phyloP scores from a whole-genome alignment of 2,888 invertebrate species.

The Eulithis prunata region DNA sequence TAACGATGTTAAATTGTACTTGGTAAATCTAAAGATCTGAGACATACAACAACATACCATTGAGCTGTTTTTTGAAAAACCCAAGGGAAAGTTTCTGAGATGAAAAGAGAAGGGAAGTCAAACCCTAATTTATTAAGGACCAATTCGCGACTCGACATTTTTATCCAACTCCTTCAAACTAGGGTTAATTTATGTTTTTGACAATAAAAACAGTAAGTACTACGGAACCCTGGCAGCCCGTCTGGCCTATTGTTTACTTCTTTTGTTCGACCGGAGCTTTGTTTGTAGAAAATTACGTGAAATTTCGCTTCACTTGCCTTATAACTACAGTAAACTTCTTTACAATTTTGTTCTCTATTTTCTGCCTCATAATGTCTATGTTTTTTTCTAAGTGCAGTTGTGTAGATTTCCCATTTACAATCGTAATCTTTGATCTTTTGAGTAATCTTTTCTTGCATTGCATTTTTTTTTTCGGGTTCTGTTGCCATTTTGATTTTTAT shows the following conservation, averaged over 20 bases:
- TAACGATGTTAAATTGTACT: too few species aligned
- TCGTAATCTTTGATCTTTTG: slow-evolving; percentile 33
- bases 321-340: slow-evolving; percentile 7
- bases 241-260: slow-evolving; percentile 47
- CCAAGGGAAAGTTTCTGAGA: background rate
- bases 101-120: background rate
- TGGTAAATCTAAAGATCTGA: too few species aligned
- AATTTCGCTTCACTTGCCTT: slow-evolving; percentile 45
- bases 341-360: slow-evolving; percentile 17
- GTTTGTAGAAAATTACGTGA: slow-evolving; percentile 63
- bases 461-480: slow-evolving; percentile 21
- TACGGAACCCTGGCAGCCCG: slow-evolving; percentile 37
- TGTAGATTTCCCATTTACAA: slow-evolving; percentile 28
- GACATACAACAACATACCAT: too few species aligned
- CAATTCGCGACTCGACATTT: slow-evolving; percentile 19
- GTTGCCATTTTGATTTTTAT: slow-evolving; percentile 8
- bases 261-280: slow-evolving; percentile 58
- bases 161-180: slow-evolving; percentile 29
- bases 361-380: background rate
- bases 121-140: slow-evolving; percentile 7
- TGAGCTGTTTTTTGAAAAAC: too few species aligned
- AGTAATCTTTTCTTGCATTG: slow-evolving; percentile 33
- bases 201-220: slow-evolving; percentile 33
- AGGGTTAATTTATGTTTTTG: slow-evolving; percentile 35
- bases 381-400: slow-evolving; percentile 27